Evolutionary conservation across 92 coral and sea anemone genomes (phyloP).

Genomic region (Paragorgia papillata): DNA sequence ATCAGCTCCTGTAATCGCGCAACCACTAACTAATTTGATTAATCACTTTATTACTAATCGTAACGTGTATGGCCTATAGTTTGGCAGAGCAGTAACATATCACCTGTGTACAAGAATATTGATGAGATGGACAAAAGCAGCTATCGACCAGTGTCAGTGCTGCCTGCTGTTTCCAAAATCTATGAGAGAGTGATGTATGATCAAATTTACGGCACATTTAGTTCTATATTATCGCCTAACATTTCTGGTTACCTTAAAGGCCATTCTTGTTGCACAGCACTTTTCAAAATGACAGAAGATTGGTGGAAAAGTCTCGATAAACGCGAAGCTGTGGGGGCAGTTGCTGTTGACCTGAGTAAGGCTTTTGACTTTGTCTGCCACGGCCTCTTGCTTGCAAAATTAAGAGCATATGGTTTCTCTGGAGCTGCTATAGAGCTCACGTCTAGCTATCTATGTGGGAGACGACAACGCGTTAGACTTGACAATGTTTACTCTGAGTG

Average conservation of each 20-base stretch:
- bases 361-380: constrained; percentile 36
- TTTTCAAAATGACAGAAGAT: constrained; percentile 40
- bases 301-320: constrained; percentile 27
- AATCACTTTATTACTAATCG: constrained; percentile 36
- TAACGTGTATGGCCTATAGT: constrained; percentile 43
- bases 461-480: constrained; percentile 45
- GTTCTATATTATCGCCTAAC: constrained; percentile 31
- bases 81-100: constrained; percentile 45
- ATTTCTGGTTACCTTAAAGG: constrained; percentile 52
- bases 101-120: constrained; percentile 36
- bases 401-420: constrained; percentile 32
- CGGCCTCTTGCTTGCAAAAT: constrained; percentile 32
- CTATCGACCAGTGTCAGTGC: constrained; percentile 43
- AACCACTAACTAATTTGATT: constrained; percentile 26
- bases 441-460: constrained; percentile 33
- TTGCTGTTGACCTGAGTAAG: constrained; percentile 45
- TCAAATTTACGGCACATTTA: background rate
- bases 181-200: background rate
- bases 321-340: constrained; percentile 31
- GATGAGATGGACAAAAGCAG: constrained; percentile 41
- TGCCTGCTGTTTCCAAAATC: background rate
- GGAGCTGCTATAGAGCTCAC: constrained; percentile 22
- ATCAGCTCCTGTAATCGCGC: constrained; percentile 1
- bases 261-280: constrained; percentile 43
- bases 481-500: constrained; percentile 47